Conservation (phyloP, 2,797 vertebrate species). For the Diplodus puntazzo region DNA sequence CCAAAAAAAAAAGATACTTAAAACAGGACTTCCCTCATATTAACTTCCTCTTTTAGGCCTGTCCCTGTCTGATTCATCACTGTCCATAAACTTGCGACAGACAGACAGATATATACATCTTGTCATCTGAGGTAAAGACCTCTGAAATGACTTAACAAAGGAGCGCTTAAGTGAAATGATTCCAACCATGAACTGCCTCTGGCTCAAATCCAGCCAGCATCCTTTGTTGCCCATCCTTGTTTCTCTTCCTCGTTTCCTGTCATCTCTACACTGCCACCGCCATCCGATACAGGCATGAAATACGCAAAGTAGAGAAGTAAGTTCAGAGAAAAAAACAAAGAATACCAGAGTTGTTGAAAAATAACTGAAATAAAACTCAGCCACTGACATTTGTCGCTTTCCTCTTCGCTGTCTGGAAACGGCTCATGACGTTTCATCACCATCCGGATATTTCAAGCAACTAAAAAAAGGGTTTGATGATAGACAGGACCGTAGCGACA, state of each 20-base stretch:
- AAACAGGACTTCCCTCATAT: too few relatives aligned
- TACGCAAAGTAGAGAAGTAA: background rate
- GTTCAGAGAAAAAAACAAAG: background rate
- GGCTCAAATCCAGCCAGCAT: background rate
- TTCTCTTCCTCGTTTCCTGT: background rate
- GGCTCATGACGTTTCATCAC: too few relatives aligned
- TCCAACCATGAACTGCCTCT: background rate
- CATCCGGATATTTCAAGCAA: conserved; percentile 4
- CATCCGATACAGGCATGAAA: background rate
- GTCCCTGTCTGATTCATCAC: too few relatives aligned
- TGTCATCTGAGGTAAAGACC: background rate
- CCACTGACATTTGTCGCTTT: background rate
- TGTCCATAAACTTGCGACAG: background rate
- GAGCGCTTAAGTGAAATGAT: background rate
- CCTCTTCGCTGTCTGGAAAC: background rate
- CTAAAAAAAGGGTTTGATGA: background rate
- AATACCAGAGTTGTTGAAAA: background rate
- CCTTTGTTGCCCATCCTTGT: background rate
- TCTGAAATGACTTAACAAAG: background rate
- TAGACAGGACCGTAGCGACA: background rate
- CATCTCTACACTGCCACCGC: background rate
- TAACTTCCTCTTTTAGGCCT: too few relatives aligned
- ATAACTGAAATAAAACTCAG: background rate
- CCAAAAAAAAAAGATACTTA: background rate
- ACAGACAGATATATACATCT: background rate